These are phyloP conservation scores for Acrocephalus scirpaceus DNA, from an alignment of 2,797 vertebrate genomes.

Conservation along the genomic window DNA sequence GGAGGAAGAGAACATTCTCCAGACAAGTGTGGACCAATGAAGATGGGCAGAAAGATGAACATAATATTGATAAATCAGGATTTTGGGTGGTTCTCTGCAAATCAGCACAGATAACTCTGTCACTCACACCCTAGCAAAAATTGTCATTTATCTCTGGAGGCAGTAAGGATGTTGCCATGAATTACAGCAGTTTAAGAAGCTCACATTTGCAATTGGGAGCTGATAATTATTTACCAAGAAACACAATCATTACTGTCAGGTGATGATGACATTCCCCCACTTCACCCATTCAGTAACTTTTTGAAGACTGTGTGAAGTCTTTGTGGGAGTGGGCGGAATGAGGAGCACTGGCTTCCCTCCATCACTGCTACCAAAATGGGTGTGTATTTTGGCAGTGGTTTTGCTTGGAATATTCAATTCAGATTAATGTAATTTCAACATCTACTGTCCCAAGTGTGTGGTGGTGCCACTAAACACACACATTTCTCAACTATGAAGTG, in stretches of 20 bases:
- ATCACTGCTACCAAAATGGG: background rate
- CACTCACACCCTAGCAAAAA: conserved; percentile 12
- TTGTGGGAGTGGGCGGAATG: background rate
- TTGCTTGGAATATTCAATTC: conserved; percentile 31
- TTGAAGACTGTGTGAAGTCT: background rate
- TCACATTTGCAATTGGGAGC: background rate
- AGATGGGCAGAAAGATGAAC: background rate
- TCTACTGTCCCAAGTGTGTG: conserved; percentile 10
- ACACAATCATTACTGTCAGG: conserved; percentile 36
- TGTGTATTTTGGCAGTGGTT: conserved; percentile 40
- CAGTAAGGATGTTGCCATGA: conserved; percentile 5
- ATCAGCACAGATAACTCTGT: conserved; percentile 29
- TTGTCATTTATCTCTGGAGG: background rate
- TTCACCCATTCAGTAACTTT: conserved; percentile 32
- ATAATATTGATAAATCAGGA: background rate
- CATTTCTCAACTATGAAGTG: background rate
- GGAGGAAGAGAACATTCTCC: background rate
- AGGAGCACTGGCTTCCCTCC: conserved; percentile 8
- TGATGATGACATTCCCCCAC: background rate
- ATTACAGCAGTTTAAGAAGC: conserved; percentile 8
- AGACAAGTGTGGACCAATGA: background rate
- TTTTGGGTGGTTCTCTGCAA: background rate
- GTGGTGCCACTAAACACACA: background rate
- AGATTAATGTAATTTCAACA: conserved; percentile 33
- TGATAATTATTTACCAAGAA: conserved; percentile 36